Base-by-base conservation (phyloP, 2,888 invertebrate genomes). In the Ariolimax columbianus region DNA sequence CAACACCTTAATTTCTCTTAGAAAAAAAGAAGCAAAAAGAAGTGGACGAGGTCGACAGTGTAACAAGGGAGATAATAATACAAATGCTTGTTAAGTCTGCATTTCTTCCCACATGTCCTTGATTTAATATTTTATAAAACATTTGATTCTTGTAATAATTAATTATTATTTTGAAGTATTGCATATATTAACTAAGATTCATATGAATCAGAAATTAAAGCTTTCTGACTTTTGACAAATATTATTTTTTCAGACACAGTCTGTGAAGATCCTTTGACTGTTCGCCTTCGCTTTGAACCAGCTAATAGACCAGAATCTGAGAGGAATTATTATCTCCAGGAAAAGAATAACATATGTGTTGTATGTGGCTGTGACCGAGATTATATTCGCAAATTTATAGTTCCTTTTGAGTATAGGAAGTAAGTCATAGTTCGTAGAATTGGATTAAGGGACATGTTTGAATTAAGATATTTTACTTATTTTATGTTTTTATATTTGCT, bases 321-420 rank as follows among this genome's bases (percentile, higher is more conserved):
- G n/a, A 95, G 89, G 36, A 91, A 95, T 75, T 97, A 96, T 94
- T 97, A 97, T 92, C 95, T 96, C 87, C 95, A 95, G 80, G 95
- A 95, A 4, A 97, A 97, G 91, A 95, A 96, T 87, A 97, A 97
- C 94, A 95, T 95, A 72, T 97, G 97, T 92, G 97, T 97, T 0
- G 97, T 97, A 0, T 97, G 97, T 92, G 97, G 97, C 0, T 92
- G 94, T 14, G 94, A 94, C 0, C 95, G 97, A 88, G 96, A 96
- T 0, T 96, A 96, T 91, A 96, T 96, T 83, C 94, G 96, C 36
- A 97, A 97, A 94, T 96, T 97, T 90, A 95, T 97, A n/a, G 96
- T 97, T 55, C 97, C 97, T 0, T 95, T 96, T 84, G 97, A 97
- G 93, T 97, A 97, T 91, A 95, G 97, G 88, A 97, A 96, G 94